These are phyloP conservation scores for Bombus terrestris DNA, from an alignment of 1,140 invertebrate species.

Conservation along the genomic window DNA sequence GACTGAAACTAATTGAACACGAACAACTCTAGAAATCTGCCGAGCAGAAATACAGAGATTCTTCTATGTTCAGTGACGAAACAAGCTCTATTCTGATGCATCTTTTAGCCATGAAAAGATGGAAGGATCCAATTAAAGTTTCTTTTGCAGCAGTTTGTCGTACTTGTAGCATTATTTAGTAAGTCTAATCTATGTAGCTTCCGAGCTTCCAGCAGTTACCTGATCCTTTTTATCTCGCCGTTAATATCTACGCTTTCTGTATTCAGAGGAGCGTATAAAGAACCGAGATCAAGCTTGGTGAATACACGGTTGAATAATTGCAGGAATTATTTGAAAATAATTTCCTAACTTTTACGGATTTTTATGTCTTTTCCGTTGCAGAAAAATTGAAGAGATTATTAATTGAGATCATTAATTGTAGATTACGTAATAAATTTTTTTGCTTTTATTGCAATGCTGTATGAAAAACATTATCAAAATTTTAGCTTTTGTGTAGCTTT, in stretches of 20 bases:
- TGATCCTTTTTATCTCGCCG: not conserved
- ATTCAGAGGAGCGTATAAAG: not conserved
- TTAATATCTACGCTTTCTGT: not conserved
- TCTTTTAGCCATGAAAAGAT: not conserved
- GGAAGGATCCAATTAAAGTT: constrained; percentile 1
- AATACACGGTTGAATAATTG: not conserved
- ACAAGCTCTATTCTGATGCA: not conserved
- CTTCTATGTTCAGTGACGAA: too few species aligned
- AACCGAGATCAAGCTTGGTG: not conserved
- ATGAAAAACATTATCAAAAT: not conserved
- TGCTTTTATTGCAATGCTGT: not conserved
- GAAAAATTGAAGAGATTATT: not conserved
- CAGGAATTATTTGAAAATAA: not conserved
- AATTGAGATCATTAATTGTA: not conserved
- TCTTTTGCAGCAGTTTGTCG: not conserved
- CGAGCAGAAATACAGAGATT: not conserved
- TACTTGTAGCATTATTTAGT: constrained; percentile 1
- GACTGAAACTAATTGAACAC: not conserved
- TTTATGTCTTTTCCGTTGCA: not conserved
- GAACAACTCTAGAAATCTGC: not conserved
- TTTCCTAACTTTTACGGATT: not conserved
- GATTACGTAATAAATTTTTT: not conserved
- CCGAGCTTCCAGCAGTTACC: not conserved
- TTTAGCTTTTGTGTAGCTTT: too few species aligned
- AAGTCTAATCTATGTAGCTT: not conserved